Percentiles rank a stretch among this genome's conserved stretches.
Evolutionary conservation across 2,113 vertebrate genomes (phyloP).

Genomic region (Aviceda subcristata): DNA sequence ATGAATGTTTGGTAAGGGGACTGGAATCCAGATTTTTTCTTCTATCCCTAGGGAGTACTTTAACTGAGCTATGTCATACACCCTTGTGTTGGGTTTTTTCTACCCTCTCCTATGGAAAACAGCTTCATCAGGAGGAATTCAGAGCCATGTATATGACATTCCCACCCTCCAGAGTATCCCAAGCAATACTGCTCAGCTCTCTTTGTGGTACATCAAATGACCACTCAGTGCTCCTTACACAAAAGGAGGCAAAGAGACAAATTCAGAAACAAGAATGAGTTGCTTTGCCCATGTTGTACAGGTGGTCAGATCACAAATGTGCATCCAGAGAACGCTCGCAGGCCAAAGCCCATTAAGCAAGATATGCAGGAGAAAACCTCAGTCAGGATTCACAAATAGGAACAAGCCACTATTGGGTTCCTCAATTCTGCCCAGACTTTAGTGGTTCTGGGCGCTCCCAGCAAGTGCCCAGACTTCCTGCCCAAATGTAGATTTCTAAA

Average conservation of each 20-base stretch:
- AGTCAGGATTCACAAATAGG: background rate
- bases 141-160: background rate
- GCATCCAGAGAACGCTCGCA: background rate
- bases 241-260: background rate
- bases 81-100: background rate
- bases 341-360: background rate
- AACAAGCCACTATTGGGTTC: background rate
- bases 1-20: background rate
- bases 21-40: background rate
- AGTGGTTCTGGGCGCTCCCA: background rate
- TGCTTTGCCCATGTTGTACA: rapidly evolving
- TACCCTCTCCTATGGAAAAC: background rate
- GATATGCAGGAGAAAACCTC: background rate
- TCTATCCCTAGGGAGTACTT: background rate
- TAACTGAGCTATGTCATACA: background rate
- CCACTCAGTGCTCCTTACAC: background rate
- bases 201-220: background rate
- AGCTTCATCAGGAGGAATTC: background rate
- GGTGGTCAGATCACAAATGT: background rate
- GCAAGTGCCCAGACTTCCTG: background rate
- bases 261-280: background rate
- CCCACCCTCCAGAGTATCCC: background rate
- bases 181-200: background rate
- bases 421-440: background rate
- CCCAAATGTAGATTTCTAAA: background rate